phyloP scores from a whole-genome alignment of 2,888 invertebrate species.

The Machimus atricapillus region DNA sequence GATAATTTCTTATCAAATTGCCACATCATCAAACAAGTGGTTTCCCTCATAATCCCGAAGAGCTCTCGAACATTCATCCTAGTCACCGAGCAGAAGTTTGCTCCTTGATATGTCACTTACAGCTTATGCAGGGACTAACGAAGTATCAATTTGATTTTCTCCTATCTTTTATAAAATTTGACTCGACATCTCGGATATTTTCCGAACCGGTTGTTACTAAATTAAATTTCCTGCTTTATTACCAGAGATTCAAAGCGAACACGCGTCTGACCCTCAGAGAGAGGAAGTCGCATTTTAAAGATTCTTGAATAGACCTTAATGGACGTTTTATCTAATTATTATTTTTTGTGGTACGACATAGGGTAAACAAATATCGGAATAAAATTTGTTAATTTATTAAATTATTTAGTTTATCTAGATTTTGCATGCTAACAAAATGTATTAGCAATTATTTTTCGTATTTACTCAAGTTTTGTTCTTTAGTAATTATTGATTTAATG shows the following conservation, averaged over 20 bases:
- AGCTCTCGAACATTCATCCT: constrained; percentile 5
- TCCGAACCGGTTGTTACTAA: constrained; percentile 13
- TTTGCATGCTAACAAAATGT: no score
- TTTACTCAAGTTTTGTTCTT: no score
- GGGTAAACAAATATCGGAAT: no score
- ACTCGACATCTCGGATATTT: constrained; percentile 28
- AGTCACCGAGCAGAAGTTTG: not conserved
- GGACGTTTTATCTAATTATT: not conserved
- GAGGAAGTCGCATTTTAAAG: not conserved
- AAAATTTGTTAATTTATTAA: no score
- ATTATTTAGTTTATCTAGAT: no score
- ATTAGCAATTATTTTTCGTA: no score
- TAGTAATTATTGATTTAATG: no score
- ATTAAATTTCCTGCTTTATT: constrained; percentile 44
- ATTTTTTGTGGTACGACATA: no score
- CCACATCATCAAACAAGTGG: constrained; percentile 27
- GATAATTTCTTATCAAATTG: constrained; percentile 30
- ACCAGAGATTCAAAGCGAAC: constrained; percentile 39
- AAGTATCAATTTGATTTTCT: constrained; percentile 45
- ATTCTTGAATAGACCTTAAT: not conserved
- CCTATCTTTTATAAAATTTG: constrained; percentile 26
- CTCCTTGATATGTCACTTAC: constrained; percentile 22
- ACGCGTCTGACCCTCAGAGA: not conserved
- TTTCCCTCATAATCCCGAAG: constrained; percentile 30
- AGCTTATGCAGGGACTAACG: constrained; percentile 37